Conservation (phyloP, 2,113 vertebrate genomes). For the Gambusia affinis region DNA sequence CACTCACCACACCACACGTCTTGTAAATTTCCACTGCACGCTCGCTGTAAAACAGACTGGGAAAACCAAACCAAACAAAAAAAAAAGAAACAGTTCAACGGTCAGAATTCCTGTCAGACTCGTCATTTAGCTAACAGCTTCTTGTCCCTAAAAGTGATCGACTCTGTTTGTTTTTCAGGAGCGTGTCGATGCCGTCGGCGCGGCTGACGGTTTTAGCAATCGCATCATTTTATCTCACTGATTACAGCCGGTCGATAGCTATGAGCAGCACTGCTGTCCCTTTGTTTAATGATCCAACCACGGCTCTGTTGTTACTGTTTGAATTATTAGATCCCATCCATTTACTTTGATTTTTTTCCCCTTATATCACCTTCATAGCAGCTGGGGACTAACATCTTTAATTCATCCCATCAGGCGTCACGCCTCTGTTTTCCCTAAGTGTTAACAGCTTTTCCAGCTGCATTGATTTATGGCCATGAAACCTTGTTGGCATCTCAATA, state of each 20-base stretch:
- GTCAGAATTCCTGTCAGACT: conserved; percentile 46
- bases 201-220: conserved; percentile 15
- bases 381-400: conserved; percentile 20
- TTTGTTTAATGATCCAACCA: neutral
- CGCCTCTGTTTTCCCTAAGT: conserved; percentile 10
- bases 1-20: neutral
- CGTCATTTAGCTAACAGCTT: conserved; percentile 39
- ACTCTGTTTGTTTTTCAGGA: conserved; percentile 31
- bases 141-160: conserved; percentile 9
- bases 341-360: conserved; percentile 3
- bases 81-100: neutral
- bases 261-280: conserved; percentile 5
- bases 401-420: conserved; percentile 9
- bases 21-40: conserved; percentile 27
- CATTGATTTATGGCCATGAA: conserved; percentile 49
- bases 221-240: neutral
- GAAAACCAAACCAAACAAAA: neutral
- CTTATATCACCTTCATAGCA: neutral
- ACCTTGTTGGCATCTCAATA: conserved; percentile 54
- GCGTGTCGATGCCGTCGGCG: neutral
- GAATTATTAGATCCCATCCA: neutral
- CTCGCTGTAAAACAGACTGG: neutral
- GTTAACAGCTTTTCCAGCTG: conserved; percentile 41
- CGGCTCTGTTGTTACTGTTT: conserved; percentile 2
- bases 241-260: conserved; percentile 3